Conservation (phyloP, 2,888 invertebrate genomes). For the Thereva unica region DNA sequence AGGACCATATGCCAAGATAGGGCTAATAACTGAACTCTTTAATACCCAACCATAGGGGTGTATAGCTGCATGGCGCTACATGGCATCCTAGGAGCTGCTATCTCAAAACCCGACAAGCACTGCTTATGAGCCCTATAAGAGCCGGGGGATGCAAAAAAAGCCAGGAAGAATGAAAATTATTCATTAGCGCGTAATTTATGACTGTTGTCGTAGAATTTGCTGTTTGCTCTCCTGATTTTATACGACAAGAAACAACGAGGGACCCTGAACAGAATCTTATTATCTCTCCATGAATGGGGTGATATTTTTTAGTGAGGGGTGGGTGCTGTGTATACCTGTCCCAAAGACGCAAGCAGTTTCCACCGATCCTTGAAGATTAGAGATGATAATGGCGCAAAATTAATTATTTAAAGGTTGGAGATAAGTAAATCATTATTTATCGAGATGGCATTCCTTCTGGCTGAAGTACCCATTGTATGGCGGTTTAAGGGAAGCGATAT, state of each 20-base stretch:
- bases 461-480: too few species aligned
- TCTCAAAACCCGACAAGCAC: too few species aligned
- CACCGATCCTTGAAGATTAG: neutral
- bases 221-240: constrained; percentile 6
- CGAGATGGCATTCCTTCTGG: neutral
- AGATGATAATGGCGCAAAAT: constrained; percentile 13
- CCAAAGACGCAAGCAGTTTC: neutral
- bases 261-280: neutral
- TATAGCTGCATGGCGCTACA: too few species aligned
- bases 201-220: constrained; percentile 1
- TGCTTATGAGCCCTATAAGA: too few species aligned
- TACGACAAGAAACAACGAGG: too few species aligned
- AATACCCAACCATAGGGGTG: too few species aligned
- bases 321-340: neutral
- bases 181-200: constrained; percentile 38
- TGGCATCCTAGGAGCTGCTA: too few species aligned
- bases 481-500: neutral
- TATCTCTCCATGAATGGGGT: neutral
- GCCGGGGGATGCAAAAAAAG: too few species aligned
- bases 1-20: too few species aligned
- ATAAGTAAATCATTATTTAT: constrained; percentile 16
- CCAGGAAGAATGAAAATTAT: constrained; percentile 23
- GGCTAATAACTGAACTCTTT: too few species aligned
- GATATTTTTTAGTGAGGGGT: neutral
- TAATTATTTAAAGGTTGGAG: constrained; percentile 16